phyloP scores from a whole-genome alignment of 2,797 vertebrate genomes.

The Pterois miles region DNA sequence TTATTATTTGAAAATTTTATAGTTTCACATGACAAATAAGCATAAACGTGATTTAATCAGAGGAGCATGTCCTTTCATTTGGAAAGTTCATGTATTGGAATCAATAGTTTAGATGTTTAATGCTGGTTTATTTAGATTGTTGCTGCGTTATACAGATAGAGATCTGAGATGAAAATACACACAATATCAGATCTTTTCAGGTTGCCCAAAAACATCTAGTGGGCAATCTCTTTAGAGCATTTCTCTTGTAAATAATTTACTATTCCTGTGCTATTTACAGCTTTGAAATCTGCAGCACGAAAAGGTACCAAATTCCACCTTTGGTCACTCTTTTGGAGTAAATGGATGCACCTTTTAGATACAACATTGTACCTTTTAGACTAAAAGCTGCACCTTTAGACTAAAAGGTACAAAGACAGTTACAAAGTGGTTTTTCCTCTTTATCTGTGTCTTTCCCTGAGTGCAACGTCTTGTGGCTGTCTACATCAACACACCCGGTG shows the following conservation, averaged over 20 bases:
- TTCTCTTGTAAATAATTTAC: conserved; percentile 49
- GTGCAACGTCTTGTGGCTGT: background rate
- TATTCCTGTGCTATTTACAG: conserved; percentile 25
- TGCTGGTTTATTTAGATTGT: background rate
- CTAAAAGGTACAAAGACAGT: conserved; percentile 10
- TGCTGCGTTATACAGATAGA: conserved; percentile 1
- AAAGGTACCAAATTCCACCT: conserved; percentile 24
- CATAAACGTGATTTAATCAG: background rate
- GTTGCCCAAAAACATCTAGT: background rate
- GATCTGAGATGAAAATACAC: background rate
- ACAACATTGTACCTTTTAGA: conserved; percentile 17
- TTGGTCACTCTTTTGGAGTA: conserved; percentile 20
- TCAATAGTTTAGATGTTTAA: background rate
- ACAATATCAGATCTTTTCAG: background rate
- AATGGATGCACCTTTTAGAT: conserved; percentile 18
- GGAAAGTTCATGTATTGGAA: background rate
- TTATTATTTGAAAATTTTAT: background rate
- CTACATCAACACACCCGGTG: conserved; percentile 11
- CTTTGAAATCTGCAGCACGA: conserved; percentile 10
- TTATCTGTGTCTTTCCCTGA: background rate
- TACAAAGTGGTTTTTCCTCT: background rate
- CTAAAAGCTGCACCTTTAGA: conserved; percentile 25
- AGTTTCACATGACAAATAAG: background rate
- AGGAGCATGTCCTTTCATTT: background rate
- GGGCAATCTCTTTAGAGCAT: background rate